Evolutionary conservation across 2,113 vertebrate genomes (phyloP).

Genomic region (Tachuris rubrigastra): DNA sequence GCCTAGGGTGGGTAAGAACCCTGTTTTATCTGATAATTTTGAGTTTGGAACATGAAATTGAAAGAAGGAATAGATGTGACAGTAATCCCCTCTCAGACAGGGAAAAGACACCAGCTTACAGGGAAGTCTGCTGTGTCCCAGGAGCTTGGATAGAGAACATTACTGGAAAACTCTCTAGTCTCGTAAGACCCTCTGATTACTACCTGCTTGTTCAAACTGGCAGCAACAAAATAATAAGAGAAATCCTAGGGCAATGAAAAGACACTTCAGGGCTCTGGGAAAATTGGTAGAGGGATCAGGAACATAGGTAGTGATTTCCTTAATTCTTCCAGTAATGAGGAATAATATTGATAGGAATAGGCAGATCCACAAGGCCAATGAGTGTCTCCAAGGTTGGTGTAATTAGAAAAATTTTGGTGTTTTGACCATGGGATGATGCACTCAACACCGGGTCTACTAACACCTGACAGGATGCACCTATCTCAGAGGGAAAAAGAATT

Average conservation of each 20-base stretch:
- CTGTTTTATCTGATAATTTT: neutral
- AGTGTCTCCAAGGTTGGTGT: neutral
- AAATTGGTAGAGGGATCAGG: neutral
- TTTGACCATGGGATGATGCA: neutral
- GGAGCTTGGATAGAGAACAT: neutral
- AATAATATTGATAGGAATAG: neutral
- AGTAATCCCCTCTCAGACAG: neutral
- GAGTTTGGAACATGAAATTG: neutral
- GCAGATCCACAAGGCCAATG: neutral
- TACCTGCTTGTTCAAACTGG: neutral
- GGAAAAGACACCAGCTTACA: neutral
- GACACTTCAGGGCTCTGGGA: neutral
- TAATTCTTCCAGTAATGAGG: neutral
- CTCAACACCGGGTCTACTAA: neutral
- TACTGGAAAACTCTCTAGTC: neutral
- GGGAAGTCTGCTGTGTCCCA: neutral
- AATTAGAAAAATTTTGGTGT: neutral
- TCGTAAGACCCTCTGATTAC: neutral
- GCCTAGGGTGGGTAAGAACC: neutral
- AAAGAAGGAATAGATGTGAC: neutral
- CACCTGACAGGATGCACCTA: neutral
- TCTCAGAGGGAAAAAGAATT: neutral
- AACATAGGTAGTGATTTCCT: neutral
- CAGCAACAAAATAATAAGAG: neutral
- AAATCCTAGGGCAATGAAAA: neutral